Evolutionary conservation across 2,888 invertebrate species (phyloP).

Genomic region (Eupeodes luniger): DNA sequence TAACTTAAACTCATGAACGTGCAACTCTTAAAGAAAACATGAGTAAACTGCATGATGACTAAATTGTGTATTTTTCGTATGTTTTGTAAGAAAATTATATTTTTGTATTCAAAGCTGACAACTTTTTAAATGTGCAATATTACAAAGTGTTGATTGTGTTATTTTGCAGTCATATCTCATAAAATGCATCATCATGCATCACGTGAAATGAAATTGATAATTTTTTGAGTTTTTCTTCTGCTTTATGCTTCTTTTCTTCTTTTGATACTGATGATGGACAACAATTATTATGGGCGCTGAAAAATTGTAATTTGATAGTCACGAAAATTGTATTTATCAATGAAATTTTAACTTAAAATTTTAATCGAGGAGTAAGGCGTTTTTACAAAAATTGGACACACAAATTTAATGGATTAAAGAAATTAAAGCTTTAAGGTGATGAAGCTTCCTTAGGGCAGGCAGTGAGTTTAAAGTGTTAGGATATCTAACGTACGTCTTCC

Average conservation of each 20-base stretch:
- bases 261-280: background rate
- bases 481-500: too few relatives aligned
- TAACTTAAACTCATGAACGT: slow-evolving; percentile 50
- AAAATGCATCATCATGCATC: background rate
- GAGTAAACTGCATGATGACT: slow-evolving; percentile 31
- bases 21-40: slow-evolving; percentile 28
- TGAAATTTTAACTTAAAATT: too few relatives aligned
- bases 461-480: too few relatives aligned
- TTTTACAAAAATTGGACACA: too few relatives aligned
- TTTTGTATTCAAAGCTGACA: slow-evolving; percentile 28
- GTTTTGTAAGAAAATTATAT: background rate
- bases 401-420: too few relatives aligned
- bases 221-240: background rate
- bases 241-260: background rate
- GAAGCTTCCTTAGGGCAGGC: too few relatives aligned
- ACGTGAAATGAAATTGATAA: slow-evolving; percentile 23
- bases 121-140: slow-evolving; percentile 37
- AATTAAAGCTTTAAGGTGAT: too few relatives aligned
- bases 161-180: slow-evolving; percentile 6
- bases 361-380: too few relatives aligned
- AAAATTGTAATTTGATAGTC: too few relatives aligned
- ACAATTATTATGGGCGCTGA: too few relatives aligned
- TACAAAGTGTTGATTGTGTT: slow-evolving; percentile 53
- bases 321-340: too few relatives aligned
- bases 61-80: slow-evolving; percentile 38